Evolutionary conservation across 2,797 vertebrate genomes (phyloP).

Genomic region (Pangasius mekongensis): DNA sequence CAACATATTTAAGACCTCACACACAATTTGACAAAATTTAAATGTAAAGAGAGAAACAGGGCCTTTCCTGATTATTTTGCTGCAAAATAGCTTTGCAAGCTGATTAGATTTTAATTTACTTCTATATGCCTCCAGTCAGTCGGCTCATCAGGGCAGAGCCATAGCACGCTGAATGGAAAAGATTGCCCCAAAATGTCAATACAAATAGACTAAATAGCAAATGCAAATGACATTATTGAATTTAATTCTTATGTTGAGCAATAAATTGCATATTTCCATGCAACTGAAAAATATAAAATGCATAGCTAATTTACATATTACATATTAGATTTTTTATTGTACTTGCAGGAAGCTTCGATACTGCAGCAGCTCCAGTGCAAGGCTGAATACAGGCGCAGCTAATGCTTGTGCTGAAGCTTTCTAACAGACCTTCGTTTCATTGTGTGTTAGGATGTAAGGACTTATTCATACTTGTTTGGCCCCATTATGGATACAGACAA

Average conservation of each 20-base stretch:
- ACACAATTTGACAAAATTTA: neutral
- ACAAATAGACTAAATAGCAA: constrained; percentile 10
- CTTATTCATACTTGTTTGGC: constrained; percentile 31
- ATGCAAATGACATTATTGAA: constrained; percentile 13
- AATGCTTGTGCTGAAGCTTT: constrained; percentile 12
- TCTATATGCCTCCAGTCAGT: constrained; percentile 9
- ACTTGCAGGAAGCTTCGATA: neutral
- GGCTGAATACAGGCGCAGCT: constrained; percentile 29
- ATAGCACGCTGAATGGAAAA: neutral
- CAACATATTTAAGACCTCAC: neutral
- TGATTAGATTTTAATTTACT: constrained; percentile 21
- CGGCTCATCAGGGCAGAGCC: constrained; percentile 13
- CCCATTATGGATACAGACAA: constrained; percentile 15
- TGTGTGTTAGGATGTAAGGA: constrained; percentile 27
- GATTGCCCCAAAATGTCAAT: constrained; percentile 16
- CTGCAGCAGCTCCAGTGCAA: constrained; percentile 11
- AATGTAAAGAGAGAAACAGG: neutral
- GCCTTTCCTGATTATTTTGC: constrained; percentile 11
- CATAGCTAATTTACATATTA: constrained; percentile 5
- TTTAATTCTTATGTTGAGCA: neutral
- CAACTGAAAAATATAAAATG: neutral
- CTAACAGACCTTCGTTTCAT: constrained; percentile 41
- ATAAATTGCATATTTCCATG: constrained; percentile 12
- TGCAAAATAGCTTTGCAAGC: neutral
- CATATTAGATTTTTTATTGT: neutral